phyloP scores from a whole-genome alignment of 2,888 invertebrate genomes.

The Syrphus vitripennis region DNA sequence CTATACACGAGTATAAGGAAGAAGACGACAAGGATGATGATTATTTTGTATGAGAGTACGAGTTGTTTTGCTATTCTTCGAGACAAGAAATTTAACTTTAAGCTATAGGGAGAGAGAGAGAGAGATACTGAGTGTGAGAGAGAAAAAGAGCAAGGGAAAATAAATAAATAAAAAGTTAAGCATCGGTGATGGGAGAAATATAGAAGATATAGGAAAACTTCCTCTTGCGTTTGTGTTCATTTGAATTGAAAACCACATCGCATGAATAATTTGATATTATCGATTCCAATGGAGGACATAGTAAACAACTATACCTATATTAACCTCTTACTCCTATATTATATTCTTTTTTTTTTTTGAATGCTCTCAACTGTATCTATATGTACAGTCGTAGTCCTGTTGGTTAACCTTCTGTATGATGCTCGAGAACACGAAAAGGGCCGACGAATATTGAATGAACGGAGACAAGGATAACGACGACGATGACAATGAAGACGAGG shows the following conservation, averaged over 20 bases:
- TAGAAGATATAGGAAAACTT: conserved; percentile 49
- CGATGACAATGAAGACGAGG: conserved; percentile 43
- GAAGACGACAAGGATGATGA: conserved; percentile 1
- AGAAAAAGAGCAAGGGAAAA: background rate
- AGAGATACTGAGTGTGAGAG: too few relatives aligned
- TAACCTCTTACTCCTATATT: background rate
- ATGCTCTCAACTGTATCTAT: background rate
- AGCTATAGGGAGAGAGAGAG: too few relatives aligned
- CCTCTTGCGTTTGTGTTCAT: conserved; percentile 61
- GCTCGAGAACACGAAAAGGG: conserved; percentile 39
- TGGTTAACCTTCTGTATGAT: conserved; percentile 38
- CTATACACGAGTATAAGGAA: conserved; percentile 15
- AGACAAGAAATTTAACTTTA: conserved; percentile 10
- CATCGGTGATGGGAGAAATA: conserved; percentile 44
- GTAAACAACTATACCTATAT: conserved; percentile 25
- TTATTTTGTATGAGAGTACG: background rate
- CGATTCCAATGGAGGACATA: conserved; percentile 62
- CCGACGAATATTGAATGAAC: conserved; percentile 1
- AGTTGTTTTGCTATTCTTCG: background rate
- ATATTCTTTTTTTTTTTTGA: background rate
- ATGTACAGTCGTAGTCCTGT: conserved; percentile 1
- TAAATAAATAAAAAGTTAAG: conserved; percentile 19
- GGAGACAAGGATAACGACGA: conserved; percentile 16
- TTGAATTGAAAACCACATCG: conserved; percentile 72
- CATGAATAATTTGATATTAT: conserved; percentile 72